A percentile compares a stretch with the other conserved stretches of the same genome.
Conservation (phyloP, 2,888 invertebrate genomes). For the Clivina fossor region DNA sequence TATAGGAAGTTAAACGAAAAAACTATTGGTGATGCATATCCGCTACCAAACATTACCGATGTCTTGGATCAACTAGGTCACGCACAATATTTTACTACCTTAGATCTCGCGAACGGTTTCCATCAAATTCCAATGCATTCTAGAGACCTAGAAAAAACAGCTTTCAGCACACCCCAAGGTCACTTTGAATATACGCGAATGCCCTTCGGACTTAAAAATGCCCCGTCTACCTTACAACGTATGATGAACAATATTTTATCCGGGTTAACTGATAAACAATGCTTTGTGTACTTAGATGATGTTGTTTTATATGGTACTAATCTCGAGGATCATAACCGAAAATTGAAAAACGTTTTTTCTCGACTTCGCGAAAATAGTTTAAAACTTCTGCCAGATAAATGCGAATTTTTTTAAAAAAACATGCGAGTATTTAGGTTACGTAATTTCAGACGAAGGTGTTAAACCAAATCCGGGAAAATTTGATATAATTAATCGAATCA, state of each 20-base stretch:
- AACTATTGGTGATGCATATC: constrained; percentile 39
- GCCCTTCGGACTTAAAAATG: constrained; percentile 42
- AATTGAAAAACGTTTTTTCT: constrained; percentile 17
- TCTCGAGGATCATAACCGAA: constrained; percentile 34
- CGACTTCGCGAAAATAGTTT: constrained; percentile 26
- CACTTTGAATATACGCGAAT: constrained; percentile 39
- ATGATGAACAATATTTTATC: constrained; percentile 48
- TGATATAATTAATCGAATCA: not conserved
- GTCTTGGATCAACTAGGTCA: constrained; percentile 35
- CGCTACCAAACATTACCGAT: constrained; percentile 37
- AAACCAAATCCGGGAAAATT: constrained; percentile 9
- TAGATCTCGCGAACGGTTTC: constrained; percentile 36
- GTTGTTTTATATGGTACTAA: constrained; percentile 42
- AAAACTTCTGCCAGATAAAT: not conserved
- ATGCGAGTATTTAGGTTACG: constrained; percentile 9
- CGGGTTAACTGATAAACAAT: constrained; percentile 44
- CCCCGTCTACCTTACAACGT: constrained; percentile 48
- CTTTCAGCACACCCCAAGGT: constrained; percentile 35
- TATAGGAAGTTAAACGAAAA: constrained; percentile 38
- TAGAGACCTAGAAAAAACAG: constrained; percentile 36
- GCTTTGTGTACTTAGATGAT: constrained; percentile 45
- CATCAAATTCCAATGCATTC: constrained; percentile 34
- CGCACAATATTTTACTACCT: constrained; percentile 32
- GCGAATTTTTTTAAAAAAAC: constrained; percentile 3
- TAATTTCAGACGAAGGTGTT: constrained; percentile 12